Evolutionary conservation across 1,140 invertebrate species (phyloP), one percentile per base, ranked within the genome.

Genomic region (Apolygus lucorum): DNA sequence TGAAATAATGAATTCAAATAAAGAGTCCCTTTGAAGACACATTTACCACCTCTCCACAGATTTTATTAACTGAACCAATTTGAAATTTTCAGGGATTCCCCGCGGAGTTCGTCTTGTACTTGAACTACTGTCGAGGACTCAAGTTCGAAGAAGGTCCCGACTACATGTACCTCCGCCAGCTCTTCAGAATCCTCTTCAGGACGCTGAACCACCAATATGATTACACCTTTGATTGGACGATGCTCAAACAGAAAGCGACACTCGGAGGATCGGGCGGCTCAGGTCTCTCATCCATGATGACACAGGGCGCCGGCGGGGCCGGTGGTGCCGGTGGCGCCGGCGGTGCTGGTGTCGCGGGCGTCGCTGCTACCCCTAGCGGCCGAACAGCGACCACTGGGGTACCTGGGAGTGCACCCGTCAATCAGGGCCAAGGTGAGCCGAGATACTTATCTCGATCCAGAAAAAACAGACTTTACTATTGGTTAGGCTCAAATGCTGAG

Each of bases 191-290:
- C 79, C 86, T 99, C 76, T 99, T 99, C 86, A 91, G 97, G 77
- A 99, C 96, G 72, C 86, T 99, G 75, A 99, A 98, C 82, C 95
- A 98, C 81, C 95, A 98, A 81, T 98, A 99, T 81, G 97, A 99
- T 82, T 99, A 99, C 83, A 95, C 93, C 73, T 99, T 99, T 83
- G 97, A 99, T 81, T 99, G 98, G 98, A 99, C 96, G 72, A 92
- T 98, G 90, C 83, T 99, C 76, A 97, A 98, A 79, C 95, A 98
- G 80, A 96, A 94, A 74, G 80, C 79, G 21, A 80, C 81, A 17
- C 52, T 67, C 1, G 67, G 70, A 28, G 34, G 69, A 21, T 70
- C 75, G 73, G 68, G 69, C 74, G 73, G 73, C 17, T 71, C 75
- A 63, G 68, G 65, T 2, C 64, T 66, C 14, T 13, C 34, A 21